phyloP scores from a whole-genome alignment of 2,888 invertebrate species.

The Oxytorus armatus region DNA sequence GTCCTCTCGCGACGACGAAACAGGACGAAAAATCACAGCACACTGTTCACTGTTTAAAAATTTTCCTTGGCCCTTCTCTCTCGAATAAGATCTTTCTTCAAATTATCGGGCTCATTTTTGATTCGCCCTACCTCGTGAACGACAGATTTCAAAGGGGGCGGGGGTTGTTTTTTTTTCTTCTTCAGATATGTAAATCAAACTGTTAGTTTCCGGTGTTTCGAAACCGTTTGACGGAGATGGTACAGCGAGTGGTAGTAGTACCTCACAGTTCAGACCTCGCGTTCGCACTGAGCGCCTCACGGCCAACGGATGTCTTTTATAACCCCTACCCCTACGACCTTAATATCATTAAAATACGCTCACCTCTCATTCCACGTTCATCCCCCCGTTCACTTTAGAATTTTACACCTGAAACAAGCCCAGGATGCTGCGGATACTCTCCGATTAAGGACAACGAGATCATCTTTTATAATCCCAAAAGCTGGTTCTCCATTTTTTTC shows the following conservation, averaged over 20 bases:
- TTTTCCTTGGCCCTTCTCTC: conserved; percentile 49
- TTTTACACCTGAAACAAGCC: conserved; percentile 50
- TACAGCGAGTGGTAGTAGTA: conserved; percentile 52
- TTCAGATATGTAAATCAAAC: background rate
- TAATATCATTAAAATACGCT: conserved; percentile 62
- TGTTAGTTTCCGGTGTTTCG: conserved; percentile 32
- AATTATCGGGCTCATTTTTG: conserved; percentile 36
- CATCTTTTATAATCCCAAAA: conserved; percentile 47
- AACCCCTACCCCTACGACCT: conserved; percentile 72
- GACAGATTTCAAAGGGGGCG: background rate
- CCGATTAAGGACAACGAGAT: conserved; percentile 37
- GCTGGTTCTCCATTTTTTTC: conserved; percentile 37
- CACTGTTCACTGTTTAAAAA: conserved; percentile 52
- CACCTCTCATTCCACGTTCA: conserved; percentile 41
- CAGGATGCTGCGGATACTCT: conserved; percentile 31
- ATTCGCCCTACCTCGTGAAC: background rate
- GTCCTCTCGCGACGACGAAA: conserved; percentile 21
- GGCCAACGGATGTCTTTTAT: conserved; percentile 72
- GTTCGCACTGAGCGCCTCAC: conserved; percentile 72
- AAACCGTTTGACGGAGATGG: conserved; percentile 51
- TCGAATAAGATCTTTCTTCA: conserved; percentile 27
- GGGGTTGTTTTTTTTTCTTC: no score
- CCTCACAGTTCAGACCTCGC: conserved; percentile 69
- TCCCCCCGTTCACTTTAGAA: conserved; percentile 37
- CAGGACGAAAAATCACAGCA: conserved; percentile 47